Evolutionary conservation across 2,888 invertebrate species (phyloP).

Genomic region (Philopedon plagiatum): DNA sequence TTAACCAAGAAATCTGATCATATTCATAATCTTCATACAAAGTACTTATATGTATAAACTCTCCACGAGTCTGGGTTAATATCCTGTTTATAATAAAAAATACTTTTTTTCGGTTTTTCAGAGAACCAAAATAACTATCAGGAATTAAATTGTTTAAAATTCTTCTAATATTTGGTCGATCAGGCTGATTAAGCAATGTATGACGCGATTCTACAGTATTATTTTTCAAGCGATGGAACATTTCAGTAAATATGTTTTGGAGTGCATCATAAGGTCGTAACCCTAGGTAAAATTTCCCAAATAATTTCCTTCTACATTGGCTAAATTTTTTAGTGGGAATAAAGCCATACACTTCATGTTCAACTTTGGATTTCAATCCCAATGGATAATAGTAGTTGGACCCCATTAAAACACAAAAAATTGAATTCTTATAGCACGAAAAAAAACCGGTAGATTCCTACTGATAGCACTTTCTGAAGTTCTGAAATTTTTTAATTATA

Average conservation of each 20-base stretch:
- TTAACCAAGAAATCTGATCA: slow-evolving; percentile 28
- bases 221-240: background rate
- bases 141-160: slow-evolving; percentile 17
- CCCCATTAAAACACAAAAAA: too few species aligned
- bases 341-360: background rate
- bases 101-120: slow-evolving; percentile 21
- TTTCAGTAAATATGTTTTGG: too few species aligned
- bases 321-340: slow-evolving; percentile 8
- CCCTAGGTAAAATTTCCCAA: too few species aligned
- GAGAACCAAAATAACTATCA: slow-evolving; percentile 24
- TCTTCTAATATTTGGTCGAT: background rate
- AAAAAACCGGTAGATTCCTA: too few species aligned
- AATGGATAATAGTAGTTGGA: slow-evolving; percentile 13
- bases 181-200: background rate
- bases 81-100: slow-evolving; percentile 37
- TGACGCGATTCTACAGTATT: background rate
- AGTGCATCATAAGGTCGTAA: too few species aligned
- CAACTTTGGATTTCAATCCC: background rate
- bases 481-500: too few species aligned
- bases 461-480: too few species aligned
- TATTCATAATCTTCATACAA: slow-evolving; percentile 25
- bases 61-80: slow-evolving; percentile 32
- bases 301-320: background rate
- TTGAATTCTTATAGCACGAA: too few species aligned
- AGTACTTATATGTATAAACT: slow-evolving; percentile 29